Evolutionary conservation across 2,888 invertebrate genomes (phyloP).

Genomic region (Acleris holmiana): DNA sequence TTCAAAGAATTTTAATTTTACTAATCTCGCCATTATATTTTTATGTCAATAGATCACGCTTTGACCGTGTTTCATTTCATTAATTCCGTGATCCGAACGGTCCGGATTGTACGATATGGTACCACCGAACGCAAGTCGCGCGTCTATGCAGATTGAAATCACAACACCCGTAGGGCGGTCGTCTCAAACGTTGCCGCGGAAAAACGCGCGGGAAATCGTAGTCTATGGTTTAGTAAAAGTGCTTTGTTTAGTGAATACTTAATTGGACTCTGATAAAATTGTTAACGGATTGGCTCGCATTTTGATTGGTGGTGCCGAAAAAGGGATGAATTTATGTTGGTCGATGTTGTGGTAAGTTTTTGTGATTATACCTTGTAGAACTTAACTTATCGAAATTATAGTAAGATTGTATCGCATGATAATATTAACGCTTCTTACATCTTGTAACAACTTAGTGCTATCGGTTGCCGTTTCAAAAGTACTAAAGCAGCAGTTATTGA

Average conservation of each 20-base stretch:
- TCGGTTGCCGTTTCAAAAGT: no score
- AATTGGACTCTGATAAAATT: conserved; percentile 6
- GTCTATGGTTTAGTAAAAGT: conserved; percentile 23
- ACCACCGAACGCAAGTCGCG: conserved; percentile 24
- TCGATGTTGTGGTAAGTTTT: conserved; percentile 20
- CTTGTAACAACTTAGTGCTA: no score
- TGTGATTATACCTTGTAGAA: not conserved
- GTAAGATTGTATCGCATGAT: no score
- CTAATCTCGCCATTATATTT: conserved; percentile 25
- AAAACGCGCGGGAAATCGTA: conserved; percentile 40
- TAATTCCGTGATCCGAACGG: conserved; percentile 39
- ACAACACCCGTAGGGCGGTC: conserved; percentile 38
- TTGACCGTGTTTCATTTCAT: conserved; percentile 42
- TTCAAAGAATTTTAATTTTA: conserved; percentile 20
- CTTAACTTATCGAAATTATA: no score
- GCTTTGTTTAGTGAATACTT: conserved; percentile 26
- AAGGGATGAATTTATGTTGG: conserved; percentile 10
- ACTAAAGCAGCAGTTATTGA: no score
- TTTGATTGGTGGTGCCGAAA: conserved; percentile 11
- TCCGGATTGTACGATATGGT: conserved; percentile 38
- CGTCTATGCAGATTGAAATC: conserved; percentile 32
- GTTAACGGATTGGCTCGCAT: conserved; percentile 4
- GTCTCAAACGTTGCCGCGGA: conserved; percentile 35
- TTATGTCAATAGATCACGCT: conserved; percentile 40
- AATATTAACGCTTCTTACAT: no score